Evolutionary conservation across 2,113 vertebrate genomes (phyloP), one percentile per base, ranked within the genome.

Genomic region (Rhizomys pruinosus): DNA sequence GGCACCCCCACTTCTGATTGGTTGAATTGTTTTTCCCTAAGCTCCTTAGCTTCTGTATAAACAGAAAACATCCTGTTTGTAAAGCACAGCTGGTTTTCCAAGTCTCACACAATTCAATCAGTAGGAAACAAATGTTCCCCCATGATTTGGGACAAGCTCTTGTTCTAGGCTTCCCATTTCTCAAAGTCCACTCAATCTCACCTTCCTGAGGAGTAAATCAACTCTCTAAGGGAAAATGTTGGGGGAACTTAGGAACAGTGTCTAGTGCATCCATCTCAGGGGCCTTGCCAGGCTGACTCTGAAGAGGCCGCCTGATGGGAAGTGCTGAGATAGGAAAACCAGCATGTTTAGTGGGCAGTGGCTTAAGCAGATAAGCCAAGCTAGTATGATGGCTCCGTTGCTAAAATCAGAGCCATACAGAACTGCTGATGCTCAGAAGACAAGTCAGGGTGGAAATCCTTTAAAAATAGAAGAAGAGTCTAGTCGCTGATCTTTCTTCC

Each of bases 361-460:
- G 81, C 57, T 93, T 91, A 68, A 95, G 44, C 84, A 89, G 63
- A 86, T 73, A 92, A 93, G 84, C 63, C 92, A 90, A 57, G 63
- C 27, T 72, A 57, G 15, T 1, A 27, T n/a, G 80, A 97, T 85
- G 76, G n/a, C n/a, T 89, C n/a, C 91, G 1, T 34, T 59, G 37
- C 68, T 91, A 89, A 93, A 92, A 92, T 72, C 72, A 59, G 92
- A 91, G 77, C 42, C 37, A 81, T 61, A 59, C 71, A 72, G 76
- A 90, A 63, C 74, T 82, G 44, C 76, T 71, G 61, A 76, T 19
- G 25, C 52, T 15, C 10, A 44, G 64, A 37, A 81, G 76, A 96
- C 92, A 89, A 93, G 64, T 92, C 93, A 95, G 91, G 61, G n/a
- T 42, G n/a, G 42, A 87, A 71, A 90, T 39, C 84, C 77, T 77